phyloP scores from a whole-genome alignment of 2,797 vertebrate genomes.

The Philypnodon macrostomus region DNA sequence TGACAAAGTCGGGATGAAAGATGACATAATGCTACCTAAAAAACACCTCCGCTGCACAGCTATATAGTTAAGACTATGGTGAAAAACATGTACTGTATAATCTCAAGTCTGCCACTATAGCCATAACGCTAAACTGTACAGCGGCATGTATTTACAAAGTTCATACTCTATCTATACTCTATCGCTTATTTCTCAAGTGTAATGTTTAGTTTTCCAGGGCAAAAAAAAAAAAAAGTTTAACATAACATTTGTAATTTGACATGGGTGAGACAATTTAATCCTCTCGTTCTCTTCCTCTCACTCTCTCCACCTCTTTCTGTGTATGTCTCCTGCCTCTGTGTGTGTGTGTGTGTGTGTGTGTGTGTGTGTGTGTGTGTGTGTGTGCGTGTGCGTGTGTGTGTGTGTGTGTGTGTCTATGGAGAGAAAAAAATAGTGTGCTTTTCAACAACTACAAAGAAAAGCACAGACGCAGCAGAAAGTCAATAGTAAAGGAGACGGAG shows the following conservation, averaged over 20 bases:
- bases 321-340: constrained; percentile 4
- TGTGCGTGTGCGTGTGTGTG: background rate
- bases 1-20: constrained; percentile 12
- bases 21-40: constrained; percentile 27
- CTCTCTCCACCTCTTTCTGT: constrained; percentile 25
- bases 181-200: too few species aligned
- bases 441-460: constrained; percentile 30
- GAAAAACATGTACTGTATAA: constrained; percentile 4
- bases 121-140: background rate
- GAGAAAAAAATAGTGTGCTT: constrained; percentile 35
- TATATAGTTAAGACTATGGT: constrained; percentile 15
- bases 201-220: constrained; percentile 18
- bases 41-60: constrained; percentile 8
- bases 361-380: background rate
- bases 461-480: constrained; percentile 35
- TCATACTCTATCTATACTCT: too few species aligned
- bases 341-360: background rate
- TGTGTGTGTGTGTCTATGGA: constrained; percentile 30
- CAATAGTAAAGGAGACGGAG: constrained; percentile 26
- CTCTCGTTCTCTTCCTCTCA: constrained; percentile 34
- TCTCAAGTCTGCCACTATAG: background rate
- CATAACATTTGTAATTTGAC: constrained; percentile 62
- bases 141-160: background rate
- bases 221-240: constrained; percentile 46
- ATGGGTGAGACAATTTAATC: constrained; percentile 62